Evolutionary conservation across 1,140 invertebrate species (phyloP).

Genomic region (Mactra quadrangularis): DNA sequence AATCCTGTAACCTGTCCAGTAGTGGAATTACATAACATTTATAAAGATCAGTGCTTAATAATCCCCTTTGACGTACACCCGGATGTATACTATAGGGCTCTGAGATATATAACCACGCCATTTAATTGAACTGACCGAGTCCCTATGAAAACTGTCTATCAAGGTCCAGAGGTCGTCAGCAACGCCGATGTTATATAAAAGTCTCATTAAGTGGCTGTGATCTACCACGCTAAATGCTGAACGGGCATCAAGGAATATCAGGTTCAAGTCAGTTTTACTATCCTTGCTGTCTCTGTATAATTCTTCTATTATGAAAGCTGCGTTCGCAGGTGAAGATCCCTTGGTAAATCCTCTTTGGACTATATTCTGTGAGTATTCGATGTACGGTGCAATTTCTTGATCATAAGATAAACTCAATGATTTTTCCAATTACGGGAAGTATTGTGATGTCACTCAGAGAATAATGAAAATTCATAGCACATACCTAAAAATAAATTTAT

Average conservation of each 20-base stretch:
- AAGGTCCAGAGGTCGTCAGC: not conserved
- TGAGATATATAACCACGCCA: not conserved
- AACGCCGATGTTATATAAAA: not conserved
- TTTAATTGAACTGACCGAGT: not conserved
- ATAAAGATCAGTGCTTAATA: conserved; percentile 44
- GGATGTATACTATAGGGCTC: not conserved
- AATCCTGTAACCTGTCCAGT: not conserved
- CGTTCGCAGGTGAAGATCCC: conserved; percentile 4
- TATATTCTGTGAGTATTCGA: too few species aligned
- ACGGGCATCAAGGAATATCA: conserved; percentile 2
- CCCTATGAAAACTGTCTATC: not conserved
- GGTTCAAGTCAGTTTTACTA: not conserved
- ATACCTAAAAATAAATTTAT: too few species aligned
- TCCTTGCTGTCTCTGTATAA: conserved; percentile 16
- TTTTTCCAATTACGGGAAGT: too few species aligned
- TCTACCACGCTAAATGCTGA: conserved; percentile 25
- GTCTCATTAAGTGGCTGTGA: not conserved
- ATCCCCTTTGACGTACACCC: conserved; percentile 49
- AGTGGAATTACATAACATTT: conserved; percentile 43
- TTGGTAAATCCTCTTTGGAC: conserved; percentile 34
- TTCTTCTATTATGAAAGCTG: conserved; percentile 20
- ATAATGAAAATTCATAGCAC: too few species aligned
- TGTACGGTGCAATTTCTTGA: too few species aligned
- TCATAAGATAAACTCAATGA: too few species aligned
- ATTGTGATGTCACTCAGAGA: too few species aligned